Conservation (phyloP, 2,113 vertebrate species). For the Marmota monax region DNA sequence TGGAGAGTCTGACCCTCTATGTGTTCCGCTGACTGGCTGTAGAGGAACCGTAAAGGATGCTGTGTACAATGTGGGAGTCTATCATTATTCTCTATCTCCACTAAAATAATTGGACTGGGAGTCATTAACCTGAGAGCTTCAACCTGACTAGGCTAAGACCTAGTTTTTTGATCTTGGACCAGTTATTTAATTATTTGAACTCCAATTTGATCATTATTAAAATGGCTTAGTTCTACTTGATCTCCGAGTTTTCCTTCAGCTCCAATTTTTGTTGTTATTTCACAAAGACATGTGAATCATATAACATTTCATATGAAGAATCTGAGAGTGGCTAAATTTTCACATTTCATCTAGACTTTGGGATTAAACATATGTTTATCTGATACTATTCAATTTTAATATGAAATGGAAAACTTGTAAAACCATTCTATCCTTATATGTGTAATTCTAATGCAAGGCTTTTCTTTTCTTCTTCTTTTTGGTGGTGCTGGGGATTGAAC, state of each 20-base stretch:
- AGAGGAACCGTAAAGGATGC: not conserved
- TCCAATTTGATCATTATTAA: not conserved
- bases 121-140: not conserved
- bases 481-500: not conserved
- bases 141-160: not conserved
- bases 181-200: not conserved
- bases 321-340: not conserved
- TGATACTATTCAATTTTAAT: slow-evolving; percentile 77
- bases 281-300: not conserved
- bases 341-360: slow-evolving; percentile 19
- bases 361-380: slow-evolving; percentile 53
- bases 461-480: not conserved
- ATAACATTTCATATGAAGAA: not conserved
- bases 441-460: slow-evolving; percentile 67
- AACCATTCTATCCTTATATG: slow-evolving; percentile 76
- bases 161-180: not conserved
- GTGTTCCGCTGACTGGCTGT: not conserved
- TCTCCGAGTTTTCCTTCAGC: not conserved
- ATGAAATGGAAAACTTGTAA: slow-evolving; percentile 78
- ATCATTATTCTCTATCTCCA: not conserved
- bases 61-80: not conserved
- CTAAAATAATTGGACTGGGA: not conserved
- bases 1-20: not conserved
- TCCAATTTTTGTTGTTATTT: slow-evolving; percentile 26
- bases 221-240: not conserved